Conservation (phyloP, 2,113 vertebrate species). For the Oenanthe oenanthe region DNA sequence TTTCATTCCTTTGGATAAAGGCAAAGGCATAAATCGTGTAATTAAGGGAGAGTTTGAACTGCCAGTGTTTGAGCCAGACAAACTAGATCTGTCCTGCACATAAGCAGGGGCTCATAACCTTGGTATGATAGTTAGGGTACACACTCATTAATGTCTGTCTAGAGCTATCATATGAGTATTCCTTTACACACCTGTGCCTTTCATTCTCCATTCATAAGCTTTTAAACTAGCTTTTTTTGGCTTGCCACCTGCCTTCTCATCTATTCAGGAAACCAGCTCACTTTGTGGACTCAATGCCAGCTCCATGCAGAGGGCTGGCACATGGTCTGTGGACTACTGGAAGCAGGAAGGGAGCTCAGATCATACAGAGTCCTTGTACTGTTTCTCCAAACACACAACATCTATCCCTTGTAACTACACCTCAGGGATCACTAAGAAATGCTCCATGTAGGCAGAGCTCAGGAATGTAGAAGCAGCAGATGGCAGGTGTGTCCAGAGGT, state of each 20-base stretch:
- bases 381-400: background rate
- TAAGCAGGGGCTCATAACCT: conserved; percentile 10
- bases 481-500: background rate
- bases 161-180: background rate
- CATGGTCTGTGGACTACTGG: background rate
- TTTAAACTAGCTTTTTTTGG: background rate
- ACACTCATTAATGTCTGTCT: background rate
- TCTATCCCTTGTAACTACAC: background rate
- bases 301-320: background rate
- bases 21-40: conserved; percentile 2
- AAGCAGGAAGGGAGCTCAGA: background rate
- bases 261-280: background rate
- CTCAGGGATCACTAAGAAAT: background rate
- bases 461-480: background rate
- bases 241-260: background rate
- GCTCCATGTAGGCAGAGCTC: background rate
- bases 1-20: conserved; percentile 15
- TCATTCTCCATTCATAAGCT: background rate
- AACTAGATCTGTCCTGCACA: background rate
- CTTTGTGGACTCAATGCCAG: background rate
- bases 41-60: conserved; percentile 20
- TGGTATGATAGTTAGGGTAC: background rate
- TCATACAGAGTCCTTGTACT: background rate
- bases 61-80: background rate
- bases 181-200: background rate